Base-by-base conservation (phyloP, 1,140 invertebrate genomes). In the Dryas iulia region DNA sequence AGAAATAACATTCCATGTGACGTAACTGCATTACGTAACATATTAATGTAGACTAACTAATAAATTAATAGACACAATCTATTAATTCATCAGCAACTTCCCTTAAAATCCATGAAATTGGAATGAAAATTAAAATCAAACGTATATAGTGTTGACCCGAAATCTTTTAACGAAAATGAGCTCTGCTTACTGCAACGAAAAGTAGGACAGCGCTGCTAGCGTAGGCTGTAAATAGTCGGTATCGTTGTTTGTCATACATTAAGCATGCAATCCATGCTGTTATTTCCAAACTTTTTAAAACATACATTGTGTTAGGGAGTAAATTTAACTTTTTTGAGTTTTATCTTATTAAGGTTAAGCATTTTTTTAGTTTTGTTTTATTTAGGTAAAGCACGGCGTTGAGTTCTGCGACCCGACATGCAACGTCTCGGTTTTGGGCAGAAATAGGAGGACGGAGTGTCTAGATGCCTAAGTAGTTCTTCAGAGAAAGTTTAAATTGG, bases 151-250 rank as follows among this genome's bases (percentile, higher is more conserved):
- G 39, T 21, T 56, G 24, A 56, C 53, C 53, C 24, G 53, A 56
- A 59, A 59, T 59, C 58, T 59, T 59, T 59, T 59, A 59, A 33
- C 58, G 58, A 59, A 59, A 59, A 59, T 59, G 53, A 56, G 24
- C 3, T 56, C 53, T 25, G 24, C 24, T 53, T 63, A 25, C 60
- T 52, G 25, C 60, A 31, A 63, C 25, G 60, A 31, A 63, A 63
- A 53, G 26, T 63, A 63, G 60, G 39, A 53, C 60, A 53, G 10
- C 12, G 33, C 58, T 24, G 58, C 31, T 25, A 60, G 58, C 18
- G 39, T 39, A 28, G 53, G 23, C 23, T 12, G 25, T 33, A 30
- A 63, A 58, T 66, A 47, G 33, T 12, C 6, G 57, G 18, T 26
- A 26, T 47, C 31, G 25, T 33, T 28, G 33, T 66, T 31, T 58